Evolutionary conservation across 2,888 invertebrate species (phyloP).

Genomic region (Lycia hirtaria): DNA sequence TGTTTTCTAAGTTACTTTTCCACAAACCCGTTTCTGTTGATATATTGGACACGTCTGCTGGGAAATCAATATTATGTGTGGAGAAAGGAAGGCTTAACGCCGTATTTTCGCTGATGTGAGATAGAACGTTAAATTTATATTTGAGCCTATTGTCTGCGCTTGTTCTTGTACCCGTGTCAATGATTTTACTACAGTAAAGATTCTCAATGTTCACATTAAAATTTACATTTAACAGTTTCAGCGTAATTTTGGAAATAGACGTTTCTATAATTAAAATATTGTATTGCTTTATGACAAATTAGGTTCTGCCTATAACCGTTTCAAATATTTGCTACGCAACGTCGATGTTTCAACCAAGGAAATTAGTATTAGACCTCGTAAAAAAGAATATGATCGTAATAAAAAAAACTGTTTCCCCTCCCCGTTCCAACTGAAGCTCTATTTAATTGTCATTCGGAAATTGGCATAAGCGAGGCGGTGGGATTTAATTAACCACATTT

Average conservation of each 20-base stretch:
- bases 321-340: conserved; percentile 31
- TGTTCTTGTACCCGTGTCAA: too few relatives aligned
- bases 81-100: conserved; percentile 5
- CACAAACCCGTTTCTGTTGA: conserved; percentile 34
- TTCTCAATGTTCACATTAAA: not conserved
- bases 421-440: conserved; percentile 60
- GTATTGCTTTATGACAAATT: conserved; percentile 22
- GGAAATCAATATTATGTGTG: conserved; percentile 53
- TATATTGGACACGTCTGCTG: conserved; percentile 43
- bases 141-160: not conserved
- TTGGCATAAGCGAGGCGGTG: conserved; percentile 69
- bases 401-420: conserved; percentile 60
- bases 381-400: conserved; percentile 59
- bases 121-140: not conserved
- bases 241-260: not conserved
- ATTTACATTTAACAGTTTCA: not conserved
- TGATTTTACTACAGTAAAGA: not conserved
- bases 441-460: conserved; percentile 74
- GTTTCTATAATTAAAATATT: not conserved
- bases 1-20: conserved; percentile 35
- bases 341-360: conserved; percentile 34
- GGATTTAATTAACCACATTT: conserved; percentile 75
- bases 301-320: conserved; percentile 20
- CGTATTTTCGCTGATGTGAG: not conserved
- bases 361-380: conserved; percentile 54